These are phyloP conservation scores for Mythimna impura DNA, from an alignment of 2,888 invertebrate genomes.

Conservation along the genomic window DNA sequence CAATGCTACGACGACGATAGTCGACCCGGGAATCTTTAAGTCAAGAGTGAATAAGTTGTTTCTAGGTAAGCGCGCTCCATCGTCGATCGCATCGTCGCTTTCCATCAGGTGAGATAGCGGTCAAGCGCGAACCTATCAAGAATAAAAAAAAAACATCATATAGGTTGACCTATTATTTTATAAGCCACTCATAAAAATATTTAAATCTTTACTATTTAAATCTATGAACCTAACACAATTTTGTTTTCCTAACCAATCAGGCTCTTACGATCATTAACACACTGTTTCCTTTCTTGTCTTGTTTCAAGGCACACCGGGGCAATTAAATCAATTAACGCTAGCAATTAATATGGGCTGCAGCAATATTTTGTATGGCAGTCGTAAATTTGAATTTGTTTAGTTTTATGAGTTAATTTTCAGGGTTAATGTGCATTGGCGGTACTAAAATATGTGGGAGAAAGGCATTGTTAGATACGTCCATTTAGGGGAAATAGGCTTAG, in stretches of 20 bases:
- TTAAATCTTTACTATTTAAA: too few relatives aligned
- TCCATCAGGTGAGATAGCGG: too few relatives aligned
- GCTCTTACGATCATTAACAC: slow-evolving; percentile 6
- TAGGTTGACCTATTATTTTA: too few relatives aligned
- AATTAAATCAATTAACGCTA: slow-evolving; percentile 50
- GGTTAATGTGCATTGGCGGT: slow-evolving; percentile 19
- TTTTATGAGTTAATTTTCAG: slow-evolving; percentile 20
- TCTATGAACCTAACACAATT: background rate
- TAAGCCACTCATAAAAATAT: background rate
- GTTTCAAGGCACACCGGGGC: slow-evolving; percentile 53
- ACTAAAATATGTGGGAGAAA: background rate
- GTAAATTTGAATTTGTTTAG: slow-evolving; percentile 1
- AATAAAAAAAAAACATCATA: too few relatives aligned
- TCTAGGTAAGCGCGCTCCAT: too few relatives aligned
- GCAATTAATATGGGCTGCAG: slow-evolving; percentile 36
- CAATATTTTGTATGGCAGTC: slow-evolving; percentile 19
- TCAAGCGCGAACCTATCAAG: too few relatives aligned
- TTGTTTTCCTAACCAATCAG: slow-evolving; percentile 29
- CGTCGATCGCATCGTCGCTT: too few relatives aligned
- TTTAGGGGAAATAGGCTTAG: background rate
- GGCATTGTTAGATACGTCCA: background rate
- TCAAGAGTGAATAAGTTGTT: too few relatives aligned
- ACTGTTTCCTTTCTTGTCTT: slow-evolving; percentile 55
- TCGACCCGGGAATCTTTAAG: too few relatives aligned
- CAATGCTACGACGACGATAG: too few relatives aligned